phyloP scores from a whole-genome alignment of 2,113 vertebrate genomes.

The Brachionichthys hirsutus region DNA sequence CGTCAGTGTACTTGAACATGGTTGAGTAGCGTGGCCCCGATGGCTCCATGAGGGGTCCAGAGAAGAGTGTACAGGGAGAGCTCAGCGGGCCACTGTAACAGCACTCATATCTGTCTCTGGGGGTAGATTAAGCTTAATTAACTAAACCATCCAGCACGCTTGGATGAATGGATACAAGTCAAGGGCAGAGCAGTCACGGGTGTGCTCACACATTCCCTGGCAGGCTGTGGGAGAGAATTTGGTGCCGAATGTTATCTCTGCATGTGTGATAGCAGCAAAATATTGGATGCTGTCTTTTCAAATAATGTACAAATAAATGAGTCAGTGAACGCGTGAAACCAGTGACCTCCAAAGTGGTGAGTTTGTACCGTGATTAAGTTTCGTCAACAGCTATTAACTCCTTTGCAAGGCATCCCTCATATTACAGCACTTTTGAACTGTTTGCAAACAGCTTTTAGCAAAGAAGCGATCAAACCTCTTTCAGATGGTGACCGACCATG shows the following conservation, averaged over 20 bases:
- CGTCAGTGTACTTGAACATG: conserved; percentile 43
- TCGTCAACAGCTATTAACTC: background rate
- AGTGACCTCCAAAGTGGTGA: background rate
- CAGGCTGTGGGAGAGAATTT: conserved; percentile 27
- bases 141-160: conserved; percentile 75
- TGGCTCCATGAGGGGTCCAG: conserved; percentile 54
- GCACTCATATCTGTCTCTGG: conserved; percentile 67
- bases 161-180: conserved; percentile 72
- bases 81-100: conserved; percentile 67
- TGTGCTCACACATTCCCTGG: conserved; percentile 52
- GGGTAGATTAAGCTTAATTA: conserved; percentile 77
- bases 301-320: background rate
- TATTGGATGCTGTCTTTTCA: background rate
- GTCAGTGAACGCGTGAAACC: background rate
- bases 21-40: conserved; percentile 43
- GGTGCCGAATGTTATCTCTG: conserved; percentile 10
- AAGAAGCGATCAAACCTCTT: conserved; percentile 1
- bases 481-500: background rate
- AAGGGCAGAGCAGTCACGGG: conserved; percentile 73
- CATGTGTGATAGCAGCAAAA: conserved; percentile 5
- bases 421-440: background rate
- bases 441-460: background rate
- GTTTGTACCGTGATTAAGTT: background rate
- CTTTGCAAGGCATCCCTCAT: conserved; percentile 1
- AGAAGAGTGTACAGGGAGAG: conserved; percentile 53